Percentiles rank a stretch among this genome's conserved stretches.
phyloP scores from a whole-genome alignment of 2,888 invertebrate species.

The Scaptodrosophila latifasciaeformis region DNA sequence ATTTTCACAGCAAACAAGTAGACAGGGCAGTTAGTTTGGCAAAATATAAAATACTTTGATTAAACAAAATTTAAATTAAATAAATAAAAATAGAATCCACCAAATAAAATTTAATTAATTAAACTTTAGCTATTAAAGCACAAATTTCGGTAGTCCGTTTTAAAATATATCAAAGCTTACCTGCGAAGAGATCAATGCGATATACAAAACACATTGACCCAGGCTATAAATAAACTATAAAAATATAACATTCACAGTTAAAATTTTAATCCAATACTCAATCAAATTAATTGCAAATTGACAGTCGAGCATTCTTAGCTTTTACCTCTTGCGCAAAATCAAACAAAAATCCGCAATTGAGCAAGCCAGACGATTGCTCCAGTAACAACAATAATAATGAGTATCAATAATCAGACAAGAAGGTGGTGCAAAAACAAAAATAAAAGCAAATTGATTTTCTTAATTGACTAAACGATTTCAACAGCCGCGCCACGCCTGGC shows the following conservation, averaged over 20 bases:
- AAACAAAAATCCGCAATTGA: constrained; percentile 46
- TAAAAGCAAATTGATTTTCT: constrained; percentile 51
- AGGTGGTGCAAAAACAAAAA: constrained; percentile 39
- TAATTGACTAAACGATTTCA: constrained; percentile 60
- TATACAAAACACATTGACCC: no score
- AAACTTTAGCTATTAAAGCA: no score
- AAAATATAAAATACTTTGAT: no score
- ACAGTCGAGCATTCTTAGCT: constrained; percentile 43
- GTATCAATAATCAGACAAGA: constrained; percentile 23
- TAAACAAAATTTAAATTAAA: no score
- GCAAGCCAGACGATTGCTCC: constrained; percentile 43
- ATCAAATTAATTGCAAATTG: constrained; percentile 17
- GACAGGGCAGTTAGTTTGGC: no score
- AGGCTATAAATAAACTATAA: no score
- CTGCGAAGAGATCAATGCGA: no score
- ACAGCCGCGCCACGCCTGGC: constrained; percentile 26
- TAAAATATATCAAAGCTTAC: no score
- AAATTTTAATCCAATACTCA: constrained; percentile 4
- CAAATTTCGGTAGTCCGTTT: no score
- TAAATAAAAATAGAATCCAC: no score
- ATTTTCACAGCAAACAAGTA: background rate
- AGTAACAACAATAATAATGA: constrained; percentile 12
- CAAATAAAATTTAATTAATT: background rate
- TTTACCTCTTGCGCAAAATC: constrained; percentile 53
- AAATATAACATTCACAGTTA: background rate